Base-by-base conservation (phyloP, 2,888 invertebrate species). In the Yponomeuta plumbellus region DNA sequence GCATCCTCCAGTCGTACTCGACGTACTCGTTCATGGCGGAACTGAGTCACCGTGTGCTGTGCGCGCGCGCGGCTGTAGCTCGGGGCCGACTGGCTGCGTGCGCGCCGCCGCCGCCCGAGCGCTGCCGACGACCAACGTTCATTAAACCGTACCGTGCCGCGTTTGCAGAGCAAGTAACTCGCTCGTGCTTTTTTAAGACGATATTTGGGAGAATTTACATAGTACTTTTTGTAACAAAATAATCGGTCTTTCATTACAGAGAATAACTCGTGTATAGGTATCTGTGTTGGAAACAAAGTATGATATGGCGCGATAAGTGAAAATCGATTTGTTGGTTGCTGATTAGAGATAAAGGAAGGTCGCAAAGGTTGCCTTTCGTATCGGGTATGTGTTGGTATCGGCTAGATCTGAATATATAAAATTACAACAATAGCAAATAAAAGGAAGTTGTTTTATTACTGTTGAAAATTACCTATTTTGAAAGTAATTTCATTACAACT, bases 11-110 rank as follows among this genome's bases (percentile, higher is more conserved):
- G 76, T 93, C 93, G 81, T 92, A 93, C 76, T 93, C 93, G 71
- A 92, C 83, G 81, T 91, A 94, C 83, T 94, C 94, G 79, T 93
- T 92, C 94, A 94, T 94, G 80, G 80, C 83, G 83, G 80, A 78
- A 39, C 58, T 66, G 66, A 66, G 57, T 68, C 66, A 68, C 62
- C 84, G 73, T 71, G 71, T 74, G 75, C 73, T 78, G 78, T 76
- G 78, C 73, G 73, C 80, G 89, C 91, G 90, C 88, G 89, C 88
- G 89, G 88, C 88, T 86, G 86, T 85, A 75, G 88, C 86, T 86
- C 84, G 87, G 84, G 81, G 83, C 87, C 88, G 88, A 88, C 88
- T 89, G 89, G 83, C 82, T 79, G 80, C 82, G 84, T 82, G 78
- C 84, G 70, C 87, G 84, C 88, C 66, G 57, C 66, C 59, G 62